Percentiles rank a stretch among this genome's conserved stretches.
These are phyloP conservation scores for Gymnocypris eckloni DNA, from an alignment of 2,797 vertebrate genomes.

Conservation along the genomic window DNA sequence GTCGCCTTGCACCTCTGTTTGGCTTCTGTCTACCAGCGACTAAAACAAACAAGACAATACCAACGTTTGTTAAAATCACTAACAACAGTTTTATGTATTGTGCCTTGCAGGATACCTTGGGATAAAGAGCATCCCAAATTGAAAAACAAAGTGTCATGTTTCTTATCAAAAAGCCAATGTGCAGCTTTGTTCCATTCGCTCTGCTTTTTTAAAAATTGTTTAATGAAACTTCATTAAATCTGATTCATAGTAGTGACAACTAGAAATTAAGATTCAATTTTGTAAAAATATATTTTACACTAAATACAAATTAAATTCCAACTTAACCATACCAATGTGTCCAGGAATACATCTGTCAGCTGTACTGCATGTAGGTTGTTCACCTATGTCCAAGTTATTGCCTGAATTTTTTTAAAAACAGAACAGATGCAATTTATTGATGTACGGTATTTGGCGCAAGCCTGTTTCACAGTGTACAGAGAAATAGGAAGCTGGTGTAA, in stretches of 20 bases:
- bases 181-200: neutral
- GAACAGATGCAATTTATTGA: slow-evolving; percentile 3
- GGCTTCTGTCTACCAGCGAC: neutral
- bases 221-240: neutral
- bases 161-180: neutral
- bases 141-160: neutral
- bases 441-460: neutral
- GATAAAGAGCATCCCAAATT: neutral
- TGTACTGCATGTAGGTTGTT: neutral
- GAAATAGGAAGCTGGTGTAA: neutral
- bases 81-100: neutral
- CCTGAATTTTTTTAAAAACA: neutral
- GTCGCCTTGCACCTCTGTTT: neutral
- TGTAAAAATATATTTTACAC: no score
- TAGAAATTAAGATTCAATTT: no score
- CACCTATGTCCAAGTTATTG: neutral
- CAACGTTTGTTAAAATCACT: neutral
- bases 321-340: neutral
- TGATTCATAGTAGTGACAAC: no score
- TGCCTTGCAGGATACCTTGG: neutral
- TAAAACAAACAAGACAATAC: slow-evolving; percentile 11
- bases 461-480: neutral
- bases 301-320: neutral
- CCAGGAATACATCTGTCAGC: neutral
- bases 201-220: neutral